Percentiles rank a stretch among this genome's conserved stretches.
Conservation (phyloP, 2,797 vertebrate genomes). For the Pangasius larnaudii region DNA sequence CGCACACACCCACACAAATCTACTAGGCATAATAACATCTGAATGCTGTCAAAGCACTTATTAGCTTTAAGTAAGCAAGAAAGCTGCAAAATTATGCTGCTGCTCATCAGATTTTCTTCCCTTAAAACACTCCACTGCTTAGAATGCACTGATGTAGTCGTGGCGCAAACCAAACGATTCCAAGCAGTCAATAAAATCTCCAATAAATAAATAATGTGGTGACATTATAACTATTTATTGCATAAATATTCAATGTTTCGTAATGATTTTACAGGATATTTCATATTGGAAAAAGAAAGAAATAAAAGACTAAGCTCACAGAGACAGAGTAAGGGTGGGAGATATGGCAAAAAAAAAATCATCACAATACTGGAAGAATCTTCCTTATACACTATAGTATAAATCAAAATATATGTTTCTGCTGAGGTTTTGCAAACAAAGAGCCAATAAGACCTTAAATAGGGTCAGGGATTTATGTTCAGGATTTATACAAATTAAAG, state of each 20-base stretch:
- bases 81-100: slow-evolving; percentile 28
- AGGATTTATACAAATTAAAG: neutral
- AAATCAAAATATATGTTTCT: neutral
- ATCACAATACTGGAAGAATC: neutral
- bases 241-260: neutral
- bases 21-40: slow-evolving; percentile 20
- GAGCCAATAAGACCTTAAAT: neutral
- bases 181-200: slow-evolving; percentile 3
- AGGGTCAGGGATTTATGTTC: neutral
- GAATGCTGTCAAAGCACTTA: slow-evolving; percentile 34
- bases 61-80: slow-evolving; percentile 46
- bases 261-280: neutral
- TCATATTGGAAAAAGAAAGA: neutral
- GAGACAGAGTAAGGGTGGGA: neutral
- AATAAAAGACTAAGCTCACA: neutral
- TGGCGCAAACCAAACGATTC: neutral
- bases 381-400: neutral
- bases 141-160: neutral
- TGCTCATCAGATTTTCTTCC: slow-evolving; percentile 38
- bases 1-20: neutral
- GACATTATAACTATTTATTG: neutral
- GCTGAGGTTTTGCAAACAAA: neutral
- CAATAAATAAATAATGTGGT: neutral
- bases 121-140: neutral
- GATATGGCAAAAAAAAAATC: neutral